Evolutionary conservation across 1,140 invertebrate genomes (phyloP), one percentile per base, ranked within the genome.

Genomic region (Heliconius hewitsoni): DNA sequence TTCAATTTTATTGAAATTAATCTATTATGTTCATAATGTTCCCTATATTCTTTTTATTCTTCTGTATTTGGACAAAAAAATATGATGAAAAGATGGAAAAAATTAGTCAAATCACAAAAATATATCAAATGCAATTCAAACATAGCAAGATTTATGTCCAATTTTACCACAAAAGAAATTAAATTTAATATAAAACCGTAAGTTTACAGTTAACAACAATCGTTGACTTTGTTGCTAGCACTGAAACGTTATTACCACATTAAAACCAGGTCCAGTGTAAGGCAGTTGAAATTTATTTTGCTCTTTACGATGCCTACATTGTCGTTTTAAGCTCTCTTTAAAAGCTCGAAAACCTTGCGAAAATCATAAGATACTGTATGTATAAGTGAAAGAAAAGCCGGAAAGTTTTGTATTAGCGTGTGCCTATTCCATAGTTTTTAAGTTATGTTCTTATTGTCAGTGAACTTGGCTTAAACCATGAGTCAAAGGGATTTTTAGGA

Each of bases 221-320:
- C 71, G 70, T 39, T 73, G 74, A 83, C 82, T 81, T 71, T 81
- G 82, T 83, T 78, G 82, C 57, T 80, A 71, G 81, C 79, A 50
- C 60, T 70, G 55, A 76, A 66, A 60, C 74, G 81, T 85, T 85
- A 85, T 85, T 81, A 82, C 73, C 77, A 74, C 79, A 81, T 82
- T 84, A 83, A 85, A 83, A 80, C 60, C 77, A 80, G 71, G 79
- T 84, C 82, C 76, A 81, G 83, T 82, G 83, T 78, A 80, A 75
- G 83, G 82, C 80, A 81, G 73, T 79, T 83, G 82, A 81, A 85
- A 85, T 87, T 83, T 85, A 85, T 85, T 83, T 79, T 73, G 50
- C 82, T 73, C 81, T 84, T 85, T 81, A 85, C 84, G 81, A 79
- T 75, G 46, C 37, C 82, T 78, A 84, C 85, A 86, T 76, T 83